Conservation (phyloP, 1,140 invertebrate genomes). For the Wiebesia pumilae region DNA sequence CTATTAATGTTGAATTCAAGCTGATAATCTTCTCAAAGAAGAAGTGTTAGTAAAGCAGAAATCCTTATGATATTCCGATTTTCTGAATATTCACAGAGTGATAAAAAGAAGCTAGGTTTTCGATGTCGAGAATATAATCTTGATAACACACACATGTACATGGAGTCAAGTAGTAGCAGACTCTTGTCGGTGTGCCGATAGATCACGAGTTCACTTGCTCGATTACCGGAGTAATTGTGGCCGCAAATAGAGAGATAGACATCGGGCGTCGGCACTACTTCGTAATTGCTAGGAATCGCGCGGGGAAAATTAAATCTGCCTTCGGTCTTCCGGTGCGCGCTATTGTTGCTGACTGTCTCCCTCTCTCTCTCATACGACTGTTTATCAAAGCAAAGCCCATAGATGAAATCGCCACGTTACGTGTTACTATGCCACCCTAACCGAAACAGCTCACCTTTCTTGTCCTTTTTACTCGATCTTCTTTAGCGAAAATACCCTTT, state of each 20-base stretch:
- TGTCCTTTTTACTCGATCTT: background rate
- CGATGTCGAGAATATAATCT: too few species aligned
- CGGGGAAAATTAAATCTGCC: constrained; percentile 48
- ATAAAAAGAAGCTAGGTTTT: background rate
- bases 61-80: background rate
- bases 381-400: constrained; percentile 9
- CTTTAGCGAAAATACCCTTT: background rate
- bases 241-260: constrained; percentile 28
- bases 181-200: too few species aligned
- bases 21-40: too few species aligned
- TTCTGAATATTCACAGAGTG: background rate
- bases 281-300: constrained; percentile 40
- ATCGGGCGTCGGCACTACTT: background rate
- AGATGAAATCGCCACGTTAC: too few species aligned
- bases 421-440: constrained; percentile 47
- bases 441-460: background rate
- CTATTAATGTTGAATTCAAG: too few species aligned
- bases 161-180: background rate
- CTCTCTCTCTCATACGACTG: background rate
- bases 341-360: constrained; percentile 23
- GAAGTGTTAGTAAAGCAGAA: too few species aligned
- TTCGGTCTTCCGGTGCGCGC: constrained; percentile 22
- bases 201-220: background rate
- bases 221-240: constrained; percentile 13
- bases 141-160: background rate